Conservation (phyloP, 2,888 invertebrate genomes). For the Spicauda simplicius region DNA sequence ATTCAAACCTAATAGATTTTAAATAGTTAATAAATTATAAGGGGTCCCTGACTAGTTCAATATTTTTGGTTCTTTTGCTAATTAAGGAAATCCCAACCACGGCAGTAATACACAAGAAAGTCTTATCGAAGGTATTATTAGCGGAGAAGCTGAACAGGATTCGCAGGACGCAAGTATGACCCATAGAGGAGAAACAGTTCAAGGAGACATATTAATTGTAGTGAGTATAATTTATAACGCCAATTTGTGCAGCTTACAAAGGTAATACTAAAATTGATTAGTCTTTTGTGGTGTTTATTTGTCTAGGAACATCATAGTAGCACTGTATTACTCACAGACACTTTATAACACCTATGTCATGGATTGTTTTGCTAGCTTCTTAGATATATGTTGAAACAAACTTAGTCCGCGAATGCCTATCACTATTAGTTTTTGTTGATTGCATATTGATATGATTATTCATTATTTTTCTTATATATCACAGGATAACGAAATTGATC, state of each 20-base stretch:
- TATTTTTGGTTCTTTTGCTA: slow-evolving; percentile 83
- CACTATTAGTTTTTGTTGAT: slow-evolving; percentile 37
- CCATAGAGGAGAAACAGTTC: slow-evolving; percentile 67
- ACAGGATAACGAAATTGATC: slow-evolving; percentile 84
- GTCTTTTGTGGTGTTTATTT: slow-evolving; percentile 78
- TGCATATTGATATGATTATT: not conserved
- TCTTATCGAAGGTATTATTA: slow-evolving; percentile 80
- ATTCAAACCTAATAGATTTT: slow-evolving; percentile 63
- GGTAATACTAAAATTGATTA: slow-evolving; percentile 73
- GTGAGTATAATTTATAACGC: slow-evolving; percentile 73
- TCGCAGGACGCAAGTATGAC: slow-evolving; percentile 79
- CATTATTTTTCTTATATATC: slow-evolving; percentile 42
- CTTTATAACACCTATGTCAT: slow-evolving; percentile 68
- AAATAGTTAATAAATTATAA: slow-evolving; percentile 61
- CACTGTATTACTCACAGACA: slow-evolving; percentile 72
- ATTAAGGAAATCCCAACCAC: slow-evolving; percentile 79
- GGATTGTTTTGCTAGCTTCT: slow-evolving; percentile 81
- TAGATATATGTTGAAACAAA: slow-evolving; percentile 68
- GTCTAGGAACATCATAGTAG: slow-evolving; percentile 74
- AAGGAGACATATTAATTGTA: slow-evolving; percentile 71
- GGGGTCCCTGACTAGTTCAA: slow-evolving; percentile 82
- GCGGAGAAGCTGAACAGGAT: slow-evolving; percentile 76
- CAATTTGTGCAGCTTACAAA: slow-evolving; percentile 48
- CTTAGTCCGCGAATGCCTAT: slow-evolving; percentile 64
- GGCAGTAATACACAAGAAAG: slow-evolving; percentile 77